Conservation (phyloP, 2,113 vertebrate genomes). For the Ceuthmochares aereus region DNA sequence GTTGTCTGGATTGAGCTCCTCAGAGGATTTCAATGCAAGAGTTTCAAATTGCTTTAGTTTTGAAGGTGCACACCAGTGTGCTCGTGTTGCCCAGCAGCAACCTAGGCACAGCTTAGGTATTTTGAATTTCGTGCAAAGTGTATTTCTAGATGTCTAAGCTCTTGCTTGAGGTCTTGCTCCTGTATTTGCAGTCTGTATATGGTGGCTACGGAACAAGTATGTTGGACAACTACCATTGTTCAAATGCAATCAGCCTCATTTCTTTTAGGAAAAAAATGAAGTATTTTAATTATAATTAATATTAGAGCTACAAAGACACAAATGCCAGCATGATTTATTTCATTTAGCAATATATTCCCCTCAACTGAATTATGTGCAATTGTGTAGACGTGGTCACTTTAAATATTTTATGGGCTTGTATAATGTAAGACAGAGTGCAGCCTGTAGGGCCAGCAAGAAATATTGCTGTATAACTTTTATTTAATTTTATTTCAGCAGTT, state of each 20-base stretch:
- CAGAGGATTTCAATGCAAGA: background rate
- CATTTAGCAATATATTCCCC: slow-evolving; percentile 23
- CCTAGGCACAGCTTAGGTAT: background rate
- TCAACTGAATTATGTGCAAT: slow-evolving; percentile 57
- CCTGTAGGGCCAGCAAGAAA: slow-evolving; percentile 49
- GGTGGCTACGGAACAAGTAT: background rate
- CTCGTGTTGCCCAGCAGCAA: background rate
- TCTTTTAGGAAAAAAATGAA: background rate
- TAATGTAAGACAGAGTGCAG: slow-evolving; percentile 33
- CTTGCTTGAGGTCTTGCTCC: background rate
- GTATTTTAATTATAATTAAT: slow-evolving; percentile 18
- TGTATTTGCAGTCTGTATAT: background rate
- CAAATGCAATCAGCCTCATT: background rate
- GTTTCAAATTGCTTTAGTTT: background rate
- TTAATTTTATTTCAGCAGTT: slow-evolving; percentile 53
- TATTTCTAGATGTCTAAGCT: background rate
- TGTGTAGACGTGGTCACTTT: slow-evolving; percentile 62
- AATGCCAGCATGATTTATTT: slow-evolving; percentile 37
- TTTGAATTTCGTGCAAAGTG: background rate
- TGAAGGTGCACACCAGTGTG: accelerated
- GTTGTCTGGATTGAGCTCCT: background rate
- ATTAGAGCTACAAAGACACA: slow-evolving; percentile 12
- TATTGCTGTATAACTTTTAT: slow-evolving; percentile 35
- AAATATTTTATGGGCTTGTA: slow-evolving; percentile 72
- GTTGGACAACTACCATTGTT: background rate